Evolutionary conservation across 30 jellyfish, hydroid and myxozoan species (phyloP), one percentile per base, ranked within the genome.

Genomic region (Hydractinia echinata): DNA sequence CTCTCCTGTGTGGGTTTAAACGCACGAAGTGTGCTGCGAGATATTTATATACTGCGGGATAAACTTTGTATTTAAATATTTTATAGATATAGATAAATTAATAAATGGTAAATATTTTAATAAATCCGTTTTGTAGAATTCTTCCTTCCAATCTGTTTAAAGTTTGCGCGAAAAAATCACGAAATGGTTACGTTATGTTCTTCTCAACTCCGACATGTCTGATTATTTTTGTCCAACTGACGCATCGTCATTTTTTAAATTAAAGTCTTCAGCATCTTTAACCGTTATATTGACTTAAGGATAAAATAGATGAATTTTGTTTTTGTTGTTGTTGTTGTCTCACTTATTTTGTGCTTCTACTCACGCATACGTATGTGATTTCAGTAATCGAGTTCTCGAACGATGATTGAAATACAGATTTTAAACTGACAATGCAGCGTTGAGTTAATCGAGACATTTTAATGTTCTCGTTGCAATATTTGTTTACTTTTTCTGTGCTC

Each of bases 361-460:
- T 13, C 10, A n/a, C 19, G 74, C 74, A 64, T n/a, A 64, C 74
- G 39, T 64, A 64, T 1, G 19, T 51, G 18, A 64, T 64, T n/a
- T 44, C 39, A 51, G 74, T 64, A 44, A 64, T 44, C 74, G 74
- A 64, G 18, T 64, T 64, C 39, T 64, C 74, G 6, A n/a, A 64
- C 19, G 9, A n/a, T 64, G 51, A 7, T 64, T 64, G 10, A 51
- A n/a, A 64, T 6, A 64, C 74, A 1, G 19, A n/a, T 64, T 64
- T 9, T 13, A 64, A 64, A 64, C 74, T 64, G 74, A 64, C 74
- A 1, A 8, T 13, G 18, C 74, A 64, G 4, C 16, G 19, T 64
- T 64, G 19, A 44, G 16, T 64, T 13, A 51, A 64, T 13, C 74
- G 51, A 44, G 16, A 64, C 39, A n/a, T 9, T 4, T n/a, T 44